phyloP scores from a whole-genome alignment of 2,797 vertebrate species.

The Lagorchestes hirsutus region DNA sequence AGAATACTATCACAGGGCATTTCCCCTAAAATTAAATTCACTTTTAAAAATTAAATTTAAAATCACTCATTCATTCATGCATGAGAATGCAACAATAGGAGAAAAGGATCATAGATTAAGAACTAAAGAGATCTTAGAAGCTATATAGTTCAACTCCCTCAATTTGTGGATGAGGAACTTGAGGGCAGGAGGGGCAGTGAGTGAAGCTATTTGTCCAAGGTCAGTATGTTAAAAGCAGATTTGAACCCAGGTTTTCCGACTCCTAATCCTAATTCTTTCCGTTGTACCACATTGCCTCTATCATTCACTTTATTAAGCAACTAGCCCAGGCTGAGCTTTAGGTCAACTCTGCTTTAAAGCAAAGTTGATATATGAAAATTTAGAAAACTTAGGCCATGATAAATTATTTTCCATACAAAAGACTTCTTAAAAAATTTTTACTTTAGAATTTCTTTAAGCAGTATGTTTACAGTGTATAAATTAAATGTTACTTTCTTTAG shows the following conservation, averaged over 20 bases:
- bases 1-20: background rate
- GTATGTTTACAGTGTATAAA: background rate
- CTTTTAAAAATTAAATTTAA: no score
- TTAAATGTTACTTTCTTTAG: background rate
- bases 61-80: background rate
- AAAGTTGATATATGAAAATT: background rate
- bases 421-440: background rate
- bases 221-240: background rate
- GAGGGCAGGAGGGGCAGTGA: background rate
- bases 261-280: background rate
- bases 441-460: background rate
- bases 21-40: background rate
- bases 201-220: conserved; percentile 27
- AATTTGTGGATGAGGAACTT: no score
- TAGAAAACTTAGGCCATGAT: background rate
- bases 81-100: background rate
- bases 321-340: background rate
- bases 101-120: background rate
- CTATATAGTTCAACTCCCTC: background rate
- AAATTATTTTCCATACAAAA: background rate
- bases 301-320: background rate
- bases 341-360: background rate
- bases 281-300: background rate
- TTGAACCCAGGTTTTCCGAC: background rate
- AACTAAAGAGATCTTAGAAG: background rate